Evolutionary conservation across 2,797 vertebrate species (phyloP).

Genomic region (Babyrousa celebensis): DNA sequence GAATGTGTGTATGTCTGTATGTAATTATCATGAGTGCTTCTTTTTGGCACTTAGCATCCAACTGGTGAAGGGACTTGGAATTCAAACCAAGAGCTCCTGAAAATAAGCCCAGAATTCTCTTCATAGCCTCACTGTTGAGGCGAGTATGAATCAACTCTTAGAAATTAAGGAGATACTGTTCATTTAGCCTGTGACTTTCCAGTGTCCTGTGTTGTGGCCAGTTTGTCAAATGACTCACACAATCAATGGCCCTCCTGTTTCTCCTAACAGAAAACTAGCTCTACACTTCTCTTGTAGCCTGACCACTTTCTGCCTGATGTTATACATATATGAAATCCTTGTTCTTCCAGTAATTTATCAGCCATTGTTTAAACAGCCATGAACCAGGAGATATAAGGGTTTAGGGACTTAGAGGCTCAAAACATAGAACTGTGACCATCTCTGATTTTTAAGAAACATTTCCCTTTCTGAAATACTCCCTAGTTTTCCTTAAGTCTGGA

Average conservation of each 20-base stretch:
- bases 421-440: neutral
- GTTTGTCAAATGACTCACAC: neutral
- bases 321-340: neutral
- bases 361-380: neutral
- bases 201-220: neutral
- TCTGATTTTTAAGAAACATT: neutral
- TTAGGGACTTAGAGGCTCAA: neutral
- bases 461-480: neutral
- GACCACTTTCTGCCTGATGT: neutral
- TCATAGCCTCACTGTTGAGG: neutral
- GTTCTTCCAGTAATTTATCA: neutral
- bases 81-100: neutral
- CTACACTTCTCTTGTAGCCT: neutral
- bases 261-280: neutral
- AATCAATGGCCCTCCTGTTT: neutral
- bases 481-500: neutral
- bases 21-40: neutral
- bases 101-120: constrained; percentile 2
- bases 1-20: neutral
- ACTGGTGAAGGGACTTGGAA: neutral
- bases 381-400: neutral
- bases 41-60: neutral
- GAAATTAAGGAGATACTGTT: neutral
- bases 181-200: neutral
- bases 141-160: neutral